Evolutionary conservation across 2,888 invertebrate genomes (phyloP).

Genomic region (Chymomyza caudatula): DNA sequence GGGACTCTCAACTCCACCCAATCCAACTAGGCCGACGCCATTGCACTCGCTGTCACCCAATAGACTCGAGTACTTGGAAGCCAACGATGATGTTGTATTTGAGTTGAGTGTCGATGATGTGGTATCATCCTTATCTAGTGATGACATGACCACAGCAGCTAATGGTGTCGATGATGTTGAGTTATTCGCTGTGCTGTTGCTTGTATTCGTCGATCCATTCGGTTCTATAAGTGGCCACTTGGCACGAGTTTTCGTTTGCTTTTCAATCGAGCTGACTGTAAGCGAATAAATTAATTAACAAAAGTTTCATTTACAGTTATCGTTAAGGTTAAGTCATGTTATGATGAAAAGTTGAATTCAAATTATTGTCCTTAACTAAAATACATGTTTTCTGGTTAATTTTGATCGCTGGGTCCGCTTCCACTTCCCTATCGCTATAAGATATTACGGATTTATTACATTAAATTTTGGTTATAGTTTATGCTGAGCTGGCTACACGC

Average conservation of each 20-base stretch:
- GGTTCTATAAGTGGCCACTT: conserved; percentile 75
- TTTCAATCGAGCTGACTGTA: conserved; percentile 78
- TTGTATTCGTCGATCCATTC: conserved; percentile 62
- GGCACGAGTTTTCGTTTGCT: conserved; percentile 75
- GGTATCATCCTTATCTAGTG: conserved; percentile 71
- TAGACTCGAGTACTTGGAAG: conserved; percentile 74
- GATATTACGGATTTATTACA: too few relatives aligned
- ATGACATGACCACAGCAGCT: conserved; percentile 66
- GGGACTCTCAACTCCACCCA: conserved; percentile 57
- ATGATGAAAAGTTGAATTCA: too few relatives aligned
- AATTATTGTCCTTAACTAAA: too few relatives aligned
- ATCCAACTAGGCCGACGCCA: conserved; percentile 42
- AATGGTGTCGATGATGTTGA: conserved; percentile 74
- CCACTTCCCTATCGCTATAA: too few relatives aligned
- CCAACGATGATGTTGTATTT: conserved; percentile 71
- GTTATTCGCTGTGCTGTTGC: conserved; percentile 71
- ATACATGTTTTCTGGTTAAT: too few relatives aligned
- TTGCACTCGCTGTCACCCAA: conserved; percentile 72
- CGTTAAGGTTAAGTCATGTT: too few relatives aligned
- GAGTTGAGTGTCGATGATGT: conserved; percentile 69
- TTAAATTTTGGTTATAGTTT: too few relatives aligned
- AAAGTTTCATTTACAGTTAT: too few relatives aligned
- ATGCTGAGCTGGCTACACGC: too few relatives aligned
- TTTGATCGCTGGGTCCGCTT: too few relatives aligned
- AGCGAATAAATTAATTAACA: not conserved